Conservation (phyloP, 2,888 invertebrate species). For the Thera britannica region DNA sequence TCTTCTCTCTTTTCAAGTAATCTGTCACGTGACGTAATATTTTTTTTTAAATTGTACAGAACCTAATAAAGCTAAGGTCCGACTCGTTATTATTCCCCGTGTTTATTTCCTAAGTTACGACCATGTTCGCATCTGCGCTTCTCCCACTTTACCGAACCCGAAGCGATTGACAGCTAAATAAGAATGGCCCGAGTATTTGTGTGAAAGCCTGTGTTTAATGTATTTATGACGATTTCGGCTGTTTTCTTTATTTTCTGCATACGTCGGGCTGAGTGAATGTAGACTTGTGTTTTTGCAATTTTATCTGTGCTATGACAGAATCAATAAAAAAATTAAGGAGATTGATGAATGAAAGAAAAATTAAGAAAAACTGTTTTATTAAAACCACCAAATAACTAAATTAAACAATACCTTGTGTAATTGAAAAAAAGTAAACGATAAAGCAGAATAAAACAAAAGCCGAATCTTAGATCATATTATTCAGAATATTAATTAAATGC, state of each 20-base stretch:
- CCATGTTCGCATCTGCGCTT: slow-evolving; percentile 65
- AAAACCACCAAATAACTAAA: no score
- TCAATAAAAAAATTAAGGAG: neutral
- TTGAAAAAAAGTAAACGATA: no score
- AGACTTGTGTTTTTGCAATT: neutral
- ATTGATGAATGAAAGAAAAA: no score
- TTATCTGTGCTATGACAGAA: neutral
- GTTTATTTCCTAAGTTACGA: slow-evolving; percentile 63
- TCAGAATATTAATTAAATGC: no score
- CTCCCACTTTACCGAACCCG: slow-evolving; percentile 59
- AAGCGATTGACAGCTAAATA: slow-evolving; percentile 80
- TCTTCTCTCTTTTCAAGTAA: no score
- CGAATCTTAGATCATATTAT: no score
- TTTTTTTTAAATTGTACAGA: neutral
- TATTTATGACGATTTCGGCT: slow-evolving; percentile 27
- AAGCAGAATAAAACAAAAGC: no score
- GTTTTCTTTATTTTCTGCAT: slow-evolving; percentile 9
- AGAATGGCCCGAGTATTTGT: slow-evolving; percentile 51
- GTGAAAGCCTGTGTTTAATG: slow-evolving; percentile 28
- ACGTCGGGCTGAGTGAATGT: neutral
- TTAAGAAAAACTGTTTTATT: no score
- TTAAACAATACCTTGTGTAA: no score
- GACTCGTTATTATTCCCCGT: neutral
- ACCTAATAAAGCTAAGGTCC: neutral
- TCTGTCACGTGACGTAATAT: no score